Percentiles rank a stretch among this genome's conserved stretches.
Conservation (phyloP, 1,140 invertebrate genomes). For the Eulimnadia texana region DNA sequence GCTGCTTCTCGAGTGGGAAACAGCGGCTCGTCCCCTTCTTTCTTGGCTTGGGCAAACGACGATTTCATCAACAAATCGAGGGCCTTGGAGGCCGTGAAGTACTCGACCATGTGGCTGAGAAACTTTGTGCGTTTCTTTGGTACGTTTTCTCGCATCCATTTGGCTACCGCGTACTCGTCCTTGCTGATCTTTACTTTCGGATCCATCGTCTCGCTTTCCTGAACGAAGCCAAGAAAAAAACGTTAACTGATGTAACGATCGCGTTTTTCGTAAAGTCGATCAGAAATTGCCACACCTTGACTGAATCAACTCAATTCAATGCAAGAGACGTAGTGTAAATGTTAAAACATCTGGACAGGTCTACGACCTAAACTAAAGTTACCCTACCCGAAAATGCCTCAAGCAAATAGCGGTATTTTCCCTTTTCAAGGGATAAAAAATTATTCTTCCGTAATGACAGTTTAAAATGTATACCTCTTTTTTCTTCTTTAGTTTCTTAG, state of each 20-base stretch:
- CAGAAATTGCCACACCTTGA: too few relatives aligned
- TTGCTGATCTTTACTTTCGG: conserved; percentile 59
- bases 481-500: background rate
- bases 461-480: background rate
- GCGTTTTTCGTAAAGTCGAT: too few relatives aligned
- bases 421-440: too few relatives aligned
- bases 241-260: background rate
- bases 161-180: conserved; percentile 82
- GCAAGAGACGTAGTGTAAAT: background rate
- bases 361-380: too few relatives aligned
- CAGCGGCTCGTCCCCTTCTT: conserved; percentile 47
- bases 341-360: background rate
- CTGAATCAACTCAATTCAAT: too few relatives aligned
- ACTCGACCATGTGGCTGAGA: conserved; percentile 86
- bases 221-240: conserved; percentile 1
- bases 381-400: background rate
- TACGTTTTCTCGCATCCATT: conserved; percentile 83
- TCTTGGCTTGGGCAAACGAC: conserved; percentile 58
- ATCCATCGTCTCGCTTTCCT: conserved; percentile 36
- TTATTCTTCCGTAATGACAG: too few relatives aligned
- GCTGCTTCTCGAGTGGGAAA: conserved; percentile 69
- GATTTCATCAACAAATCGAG: conserved; percentile 83
- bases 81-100: conserved; percentile 82
- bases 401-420: background rate
- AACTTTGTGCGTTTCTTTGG: conserved; percentile 91